Percentiles rank a stretch among this genome's conserved stretches.
These are phyloP conservation scores for Apotomis betuletana DNA, from an alignment of 2,888 invertebrate species.

Conservation along the genomic window DNA sequence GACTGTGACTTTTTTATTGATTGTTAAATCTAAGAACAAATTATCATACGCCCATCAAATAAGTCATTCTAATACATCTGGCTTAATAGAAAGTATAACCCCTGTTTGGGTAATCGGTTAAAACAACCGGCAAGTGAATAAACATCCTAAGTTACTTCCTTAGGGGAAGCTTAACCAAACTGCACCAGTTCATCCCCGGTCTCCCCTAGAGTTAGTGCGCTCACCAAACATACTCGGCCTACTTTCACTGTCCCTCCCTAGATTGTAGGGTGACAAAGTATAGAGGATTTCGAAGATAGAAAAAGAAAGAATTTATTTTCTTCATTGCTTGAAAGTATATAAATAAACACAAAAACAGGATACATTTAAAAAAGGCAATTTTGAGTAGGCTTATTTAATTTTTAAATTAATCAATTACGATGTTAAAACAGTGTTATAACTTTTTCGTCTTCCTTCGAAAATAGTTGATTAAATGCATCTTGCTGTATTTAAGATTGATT, in stretches of 20 bases:
- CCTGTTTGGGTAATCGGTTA: conserved; percentile 8
- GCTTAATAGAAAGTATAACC: not conserved
- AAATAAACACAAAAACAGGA: no score
- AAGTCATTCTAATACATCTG: not conserved
- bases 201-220: conserved; percentile 34
- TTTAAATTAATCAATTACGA: no score
- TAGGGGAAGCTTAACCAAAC: conserved; percentile 37
- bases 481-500: no score
- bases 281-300: not conserved
- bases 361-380: no score
- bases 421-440: no score
- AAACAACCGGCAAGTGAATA: conserved; percentile 30
- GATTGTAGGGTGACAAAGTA: conserved; percentile 40
- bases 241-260: conserved; percentile 52
- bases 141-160: conserved; percentile 29
- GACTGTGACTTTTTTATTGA: no score
- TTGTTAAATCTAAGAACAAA: not conserved
- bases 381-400: no score
- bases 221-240: conserved; percentile 52
- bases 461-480: no score
- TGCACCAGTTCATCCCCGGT: conserved; percentile 23
- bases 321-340: no score
- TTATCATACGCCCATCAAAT: not conserved
- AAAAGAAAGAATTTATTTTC: not conserved
- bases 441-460: no score